These are phyloP conservation scores for Andrena dorsata DNA, from an alignment of 2,888 invertebrate genomes.

Conservation along the genomic window DNA sequence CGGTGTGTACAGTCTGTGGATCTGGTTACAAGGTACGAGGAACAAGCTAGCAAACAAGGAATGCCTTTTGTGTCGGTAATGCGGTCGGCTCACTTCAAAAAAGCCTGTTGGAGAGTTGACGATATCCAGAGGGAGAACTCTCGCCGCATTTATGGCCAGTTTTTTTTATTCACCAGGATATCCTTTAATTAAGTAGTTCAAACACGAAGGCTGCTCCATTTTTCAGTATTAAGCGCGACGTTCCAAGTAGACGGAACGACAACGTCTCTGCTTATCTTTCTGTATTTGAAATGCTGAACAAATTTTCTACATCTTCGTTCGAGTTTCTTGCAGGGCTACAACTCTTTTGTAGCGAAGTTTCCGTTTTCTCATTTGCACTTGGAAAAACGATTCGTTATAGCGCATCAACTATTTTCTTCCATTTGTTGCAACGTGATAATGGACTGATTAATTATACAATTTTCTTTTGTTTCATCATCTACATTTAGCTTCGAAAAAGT, in stretches of 20 bases:
- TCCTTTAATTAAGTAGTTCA: constrained; percentile 12
- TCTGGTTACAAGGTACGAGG: constrained; percentile 56
- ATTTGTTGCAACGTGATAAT: not conserved
- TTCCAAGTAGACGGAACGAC: not conserved
- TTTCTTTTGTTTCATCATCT: not conserved
- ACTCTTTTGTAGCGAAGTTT: not conserved
- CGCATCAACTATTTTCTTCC: not conserved
- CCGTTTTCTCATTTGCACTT: not conserved
- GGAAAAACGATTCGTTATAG: not conserved
- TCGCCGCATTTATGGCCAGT: constrained; percentile 10
- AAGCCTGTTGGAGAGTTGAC: constrained; percentile 54
- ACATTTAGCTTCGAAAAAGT: not conserved
- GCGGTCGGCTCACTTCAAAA: constrained; percentile 42
- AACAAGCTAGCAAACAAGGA: constrained; percentile 64
- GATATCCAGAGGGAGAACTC: constrained; percentile 54
- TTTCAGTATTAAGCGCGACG: not conserved
- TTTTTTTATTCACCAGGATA: constrained; percentile 15
- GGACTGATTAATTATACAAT: not conserved
- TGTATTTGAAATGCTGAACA: not conserved
- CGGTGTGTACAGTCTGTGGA: constrained; percentile 53
- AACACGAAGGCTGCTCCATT: not conserved
- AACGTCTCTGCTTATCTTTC: not conserved
- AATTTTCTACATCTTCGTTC: not conserved
- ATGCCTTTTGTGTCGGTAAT: constrained; percentile 46
- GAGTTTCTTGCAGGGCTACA: not conserved